These are phyloP conservation scores for Lydus trimaculatus DNA, from an alignment of 2,888 invertebrate genomes.

Conservation along the genomic window DNA sequence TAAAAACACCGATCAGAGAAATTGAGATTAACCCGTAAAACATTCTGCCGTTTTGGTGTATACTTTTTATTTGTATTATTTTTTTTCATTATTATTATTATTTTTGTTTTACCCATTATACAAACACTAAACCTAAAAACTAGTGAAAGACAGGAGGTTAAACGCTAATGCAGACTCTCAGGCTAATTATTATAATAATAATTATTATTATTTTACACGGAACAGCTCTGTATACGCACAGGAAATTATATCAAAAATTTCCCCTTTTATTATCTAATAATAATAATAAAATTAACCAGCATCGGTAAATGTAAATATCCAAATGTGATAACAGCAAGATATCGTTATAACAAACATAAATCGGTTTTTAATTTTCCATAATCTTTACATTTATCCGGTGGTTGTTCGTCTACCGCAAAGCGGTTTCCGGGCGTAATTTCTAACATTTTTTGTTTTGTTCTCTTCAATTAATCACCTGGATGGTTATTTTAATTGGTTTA, in stretches of 20 bases:
- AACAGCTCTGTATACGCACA: conserved; percentile 30
- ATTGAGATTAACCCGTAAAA: conserved; percentile 45
- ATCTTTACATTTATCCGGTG: conserved; percentile 19
- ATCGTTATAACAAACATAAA: conserved; percentile 19
- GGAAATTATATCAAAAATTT: conserved; percentile 32
- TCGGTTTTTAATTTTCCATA: conserved; percentile 9
- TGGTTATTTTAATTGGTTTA: not conserved
- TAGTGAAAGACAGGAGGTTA: conserved; percentile 56
- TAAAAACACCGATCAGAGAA: conserved; percentile 15
- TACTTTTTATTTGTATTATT: conserved; percentile 7
- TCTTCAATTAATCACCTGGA: not conserved
- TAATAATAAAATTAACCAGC: conserved; percentile 22
- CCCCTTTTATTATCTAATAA: conserved; percentile 12
- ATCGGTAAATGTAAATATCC: conserved; percentile 26
- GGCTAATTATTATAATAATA: conserved; percentile 18
- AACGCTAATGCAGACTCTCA: conserved; percentile 26
- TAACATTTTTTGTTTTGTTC: not conserved
- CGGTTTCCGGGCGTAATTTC: conserved; percentile 9
- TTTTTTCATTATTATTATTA: conserved; percentile 19
- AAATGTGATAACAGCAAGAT: conserved; percentile 27
- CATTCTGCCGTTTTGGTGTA: conserved; percentile 50
- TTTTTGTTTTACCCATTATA: conserved; percentile 31
- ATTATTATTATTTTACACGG: conserved; percentile 26
- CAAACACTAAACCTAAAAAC: conserved; percentile 45
- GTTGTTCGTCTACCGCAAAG: not conserved